Evolutionary conservation across 2,113 vertebrate genomes (phyloP), one percentile per base, ranked within the genome.

Genomic region (Halcyon senegalensis): DNA sequence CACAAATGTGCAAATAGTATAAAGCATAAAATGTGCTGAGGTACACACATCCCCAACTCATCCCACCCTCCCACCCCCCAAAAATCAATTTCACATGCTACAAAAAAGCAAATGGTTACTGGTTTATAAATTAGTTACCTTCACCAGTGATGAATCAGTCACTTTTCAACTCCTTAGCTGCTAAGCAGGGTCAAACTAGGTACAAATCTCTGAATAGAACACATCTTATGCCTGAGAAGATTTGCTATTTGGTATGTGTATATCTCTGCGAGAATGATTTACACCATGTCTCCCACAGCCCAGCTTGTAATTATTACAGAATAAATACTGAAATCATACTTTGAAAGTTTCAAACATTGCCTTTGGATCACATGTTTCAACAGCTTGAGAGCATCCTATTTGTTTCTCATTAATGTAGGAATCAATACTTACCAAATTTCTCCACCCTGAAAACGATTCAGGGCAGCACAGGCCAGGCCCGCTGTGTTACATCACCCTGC

Each of bases 401-500:
- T 69, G 44, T 28, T 72, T 77, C 39, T 77, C 3, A 0, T 28
- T 51, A 41, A 77, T 6, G 9, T 8, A 59, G 59, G 17, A 63
- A 77, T 35, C 51, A 33, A 70, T 39, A 64, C 46, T 73, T 37
- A 67, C 4, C 21, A n/a, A 21, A 60, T 56, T 51, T 44, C 69
- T 86, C 43, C 37, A 50, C 24, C n/a, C 72, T 51, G 27, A 50
- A 69, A 15, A 35, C 66, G 48, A 31, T 27, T 31, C 12, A 27
- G 33, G 60, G 6, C 74, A 77, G 60, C 37, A 46, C 5, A 48
- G 1, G 2, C 2, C 8, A 3, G 37, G 68, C 67, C 79, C 1
- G 0, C 16, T n/a, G 13, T n/a, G 27, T 18, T 70, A 10, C 1
- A 0, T 11, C 4, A 8, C n/a, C 56, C 62, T 37, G 17, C 63